A percentile compares a stretch with the other conserved stretches of the same genome.
Conservation (phyloP, 2,888 invertebrate genomes). For the Rotaria sp. region DNA sequence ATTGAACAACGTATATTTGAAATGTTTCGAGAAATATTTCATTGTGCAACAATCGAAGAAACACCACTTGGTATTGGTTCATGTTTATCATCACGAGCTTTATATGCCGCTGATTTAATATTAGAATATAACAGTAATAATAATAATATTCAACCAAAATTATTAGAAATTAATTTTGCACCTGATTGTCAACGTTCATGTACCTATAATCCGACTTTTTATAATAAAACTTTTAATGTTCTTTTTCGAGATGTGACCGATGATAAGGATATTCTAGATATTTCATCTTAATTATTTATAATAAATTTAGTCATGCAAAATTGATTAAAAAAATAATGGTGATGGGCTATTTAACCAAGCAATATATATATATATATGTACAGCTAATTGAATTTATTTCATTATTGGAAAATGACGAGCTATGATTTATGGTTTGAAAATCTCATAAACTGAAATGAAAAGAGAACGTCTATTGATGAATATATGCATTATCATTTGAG, state of each 20-base stretch:
- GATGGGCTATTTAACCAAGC: background rate
- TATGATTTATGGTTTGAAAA: too few species aligned
- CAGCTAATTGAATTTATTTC: background rate
- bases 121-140: background rate
- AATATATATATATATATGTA: too few species aligned
- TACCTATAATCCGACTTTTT: background rate
- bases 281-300: background rate
- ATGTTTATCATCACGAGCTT: background rate
- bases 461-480: too few species aligned
- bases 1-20: slow-evolving; percentile 35
- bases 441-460: too few species aligned
- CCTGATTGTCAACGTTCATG: slow-evolving; percentile 15
- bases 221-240: background rate
- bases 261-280: background rate
- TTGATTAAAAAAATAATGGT: background rate
- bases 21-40: background rate
- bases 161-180: background rate
- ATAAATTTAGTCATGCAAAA: background rate
- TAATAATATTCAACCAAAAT: slow-evolving; percentile 16
- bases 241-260: slow-evolving; percentile 43
- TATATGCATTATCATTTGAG: too few species aligned
- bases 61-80: slow-evolving; percentile 5
- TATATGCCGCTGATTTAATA: background rate
- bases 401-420: too few species aligned
- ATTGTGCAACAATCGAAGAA: background rate